These are phyloP conservation scores for Nomada flava DNA, from an alignment of 2,888 invertebrate species.

Conservation along the genomic window DNA sequence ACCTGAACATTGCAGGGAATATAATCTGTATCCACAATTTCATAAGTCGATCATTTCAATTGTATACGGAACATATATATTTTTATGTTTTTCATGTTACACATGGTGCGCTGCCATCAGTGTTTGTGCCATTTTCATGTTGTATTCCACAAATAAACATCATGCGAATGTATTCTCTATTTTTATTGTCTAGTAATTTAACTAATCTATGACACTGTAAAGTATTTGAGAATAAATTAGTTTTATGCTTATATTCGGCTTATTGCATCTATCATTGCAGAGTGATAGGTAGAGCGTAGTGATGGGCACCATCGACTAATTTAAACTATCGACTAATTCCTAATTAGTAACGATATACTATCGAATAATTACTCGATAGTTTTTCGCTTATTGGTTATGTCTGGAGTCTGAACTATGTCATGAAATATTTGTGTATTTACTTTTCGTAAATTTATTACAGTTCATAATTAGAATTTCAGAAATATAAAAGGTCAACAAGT, in stretches of 20 bases:
- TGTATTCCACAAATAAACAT: not conserved
- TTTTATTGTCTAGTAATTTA: not conserved
- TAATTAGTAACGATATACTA: too few species aligned
- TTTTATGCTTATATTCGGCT: constrained; percentile 3
- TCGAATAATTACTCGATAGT: too few species aligned
- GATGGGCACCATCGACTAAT: too few species aligned
- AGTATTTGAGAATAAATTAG: not conserved
- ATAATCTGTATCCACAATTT: not conserved
- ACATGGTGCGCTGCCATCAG: constrained; percentile 3
- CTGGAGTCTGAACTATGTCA: too few species aligned
- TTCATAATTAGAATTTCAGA: too few species aligned
- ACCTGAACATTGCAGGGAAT: not conserved
- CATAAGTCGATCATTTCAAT: not conserved
- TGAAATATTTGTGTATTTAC: too few species aligned
- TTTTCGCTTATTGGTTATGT: too few species aligned
- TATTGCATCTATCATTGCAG: constrained; percentile 11
- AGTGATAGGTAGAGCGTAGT: not conserved
- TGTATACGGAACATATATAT: not conserved
- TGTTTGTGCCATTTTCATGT: not conserved
- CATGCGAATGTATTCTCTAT: not conserved
- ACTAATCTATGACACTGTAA: not conserved
- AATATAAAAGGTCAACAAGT: too few species aligned
- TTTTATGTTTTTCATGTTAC: constrained; percentile 3
- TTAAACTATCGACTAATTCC: too few species aligned
- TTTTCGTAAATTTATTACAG: too few species aligned